These are phyloP conservation scores for Idaea aversata DNA, from an alignment of 2,888 invertebrate genomes.

Conservation along the genomic window DNA sequence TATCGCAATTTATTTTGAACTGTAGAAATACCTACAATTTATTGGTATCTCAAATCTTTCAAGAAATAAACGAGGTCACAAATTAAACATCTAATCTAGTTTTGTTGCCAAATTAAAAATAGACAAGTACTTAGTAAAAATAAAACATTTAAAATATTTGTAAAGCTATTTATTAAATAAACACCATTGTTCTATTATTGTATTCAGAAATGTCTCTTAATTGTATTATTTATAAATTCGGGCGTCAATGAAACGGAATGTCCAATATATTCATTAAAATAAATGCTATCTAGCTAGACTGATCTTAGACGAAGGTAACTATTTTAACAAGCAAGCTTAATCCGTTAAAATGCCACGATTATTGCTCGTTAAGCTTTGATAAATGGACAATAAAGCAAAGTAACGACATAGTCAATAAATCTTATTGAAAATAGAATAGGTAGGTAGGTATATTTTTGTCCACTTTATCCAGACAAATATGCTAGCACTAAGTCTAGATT, in stretches of 20 bases:
- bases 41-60: not conserved
- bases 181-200: constrained; percentile 18
- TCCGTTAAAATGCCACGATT: constrained; percentile 56
- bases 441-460: constrained; percentile 35
- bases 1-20: too few species aligned
- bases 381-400: constrained; percentile 65
- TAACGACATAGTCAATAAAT: constrained; percentile 55
- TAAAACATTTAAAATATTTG: not conserved
- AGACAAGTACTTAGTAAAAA: not conserved
- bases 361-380: constrained; percentile 68
- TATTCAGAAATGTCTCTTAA: constrained; percentile 21
- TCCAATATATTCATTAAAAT: constrained; percentile 32
- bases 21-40: not conserved
- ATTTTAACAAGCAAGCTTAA: constrained; percentile 57
- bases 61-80: not conserved
- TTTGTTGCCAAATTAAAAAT: not conserved
- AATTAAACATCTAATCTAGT: not conserved
- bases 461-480: constrained; percentile 23
- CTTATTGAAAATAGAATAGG: constrained; percentile 32
- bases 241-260: constrained; percentile 28
- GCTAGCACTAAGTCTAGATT: constrained; percentile 6
- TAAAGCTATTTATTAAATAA: constrained; percentile 5
- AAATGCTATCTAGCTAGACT: constrained; percentile 35
- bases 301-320: constrained; percentile 45
- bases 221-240: constrained; percentile 20